These are phyloP conservation scores for Chloropsis cyanopogon DNA, from an alignment of 2,113 vertebrate genomes.

Conservation along the genomic window DNA sequence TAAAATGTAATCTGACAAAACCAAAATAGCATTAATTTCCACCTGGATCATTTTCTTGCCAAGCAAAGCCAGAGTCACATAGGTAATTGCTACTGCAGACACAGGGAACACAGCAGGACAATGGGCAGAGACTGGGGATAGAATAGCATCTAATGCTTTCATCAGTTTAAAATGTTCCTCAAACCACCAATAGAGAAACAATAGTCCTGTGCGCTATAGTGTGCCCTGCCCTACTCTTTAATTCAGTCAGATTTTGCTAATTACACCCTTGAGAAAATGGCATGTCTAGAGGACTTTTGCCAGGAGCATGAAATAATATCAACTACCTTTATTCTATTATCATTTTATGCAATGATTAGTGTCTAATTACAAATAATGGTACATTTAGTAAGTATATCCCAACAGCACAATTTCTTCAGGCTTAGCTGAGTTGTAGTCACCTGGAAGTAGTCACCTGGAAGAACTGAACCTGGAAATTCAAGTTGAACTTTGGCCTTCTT, in stretches of 20 bases:
- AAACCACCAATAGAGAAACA: background rate
- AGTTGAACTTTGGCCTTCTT: background rate
- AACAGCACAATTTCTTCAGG: background rate
- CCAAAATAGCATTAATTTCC: background rate
- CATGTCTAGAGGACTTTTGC: background rate
- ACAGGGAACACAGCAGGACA: background rate
- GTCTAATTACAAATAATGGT: conserved; percentile 9
- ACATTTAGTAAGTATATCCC: background rate
- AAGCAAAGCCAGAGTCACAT: background rate
- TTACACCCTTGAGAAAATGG: background rate
- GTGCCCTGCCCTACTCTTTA: background rate
- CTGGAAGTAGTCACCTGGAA: background rate
- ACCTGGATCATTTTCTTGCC: background rate
- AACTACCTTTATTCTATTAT: conserved; percentile 12
- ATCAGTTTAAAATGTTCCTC: background rate
- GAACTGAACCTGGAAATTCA: background rate
- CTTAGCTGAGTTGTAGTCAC: background rate
- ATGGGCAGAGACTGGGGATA: background rate
- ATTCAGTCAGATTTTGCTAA: background rate
- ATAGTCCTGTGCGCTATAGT: background rate
- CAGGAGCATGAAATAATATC: background rate
- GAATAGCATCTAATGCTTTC: background rate
- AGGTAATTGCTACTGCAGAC: background rate
- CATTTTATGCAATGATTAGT: conserved; percentile 9
- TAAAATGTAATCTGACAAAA: background rate